These are phyloP conservation scores for Tribolium madens DNA, from an alignment of 1,140 invertebrate species.

Conservation along the genomic window DNA sequence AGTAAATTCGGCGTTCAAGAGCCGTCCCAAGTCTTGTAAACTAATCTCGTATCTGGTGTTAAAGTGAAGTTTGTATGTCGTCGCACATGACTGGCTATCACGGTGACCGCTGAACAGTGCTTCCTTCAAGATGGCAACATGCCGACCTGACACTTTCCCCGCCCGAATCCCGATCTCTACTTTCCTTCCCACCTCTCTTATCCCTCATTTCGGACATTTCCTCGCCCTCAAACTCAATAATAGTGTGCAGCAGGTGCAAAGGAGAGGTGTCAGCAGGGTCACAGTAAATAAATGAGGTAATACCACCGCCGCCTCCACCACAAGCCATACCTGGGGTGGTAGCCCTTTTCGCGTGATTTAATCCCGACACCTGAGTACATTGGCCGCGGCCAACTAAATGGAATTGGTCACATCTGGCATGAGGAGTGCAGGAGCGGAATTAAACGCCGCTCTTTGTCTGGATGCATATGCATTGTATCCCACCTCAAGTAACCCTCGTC, in stretches of 20 bases:
- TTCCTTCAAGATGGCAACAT: conserved; percentile 46
- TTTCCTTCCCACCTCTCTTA: neutral
- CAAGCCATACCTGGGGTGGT: conserved; percentile 53
- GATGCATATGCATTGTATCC: conserved; percentile 64
- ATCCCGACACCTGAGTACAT: conserved; percentile 66
- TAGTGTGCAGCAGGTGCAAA: conserved; percentile 67
- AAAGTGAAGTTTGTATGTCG: conserved; percentile 34
- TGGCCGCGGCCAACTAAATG: conserved; percentile 62
- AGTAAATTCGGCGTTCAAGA: conserved; percentile 26
- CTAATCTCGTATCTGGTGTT: conserved; percentile 9
- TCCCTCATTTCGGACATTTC: conserved; percentile 46
- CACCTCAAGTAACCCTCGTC: conserved; percentile 65
- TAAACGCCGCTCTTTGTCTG: conserved; percentile 63
- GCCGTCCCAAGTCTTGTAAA: conserved; percentile 9
- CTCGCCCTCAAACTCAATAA: conserved; percentile 65
- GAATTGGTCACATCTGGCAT: conserved; percentile 63
- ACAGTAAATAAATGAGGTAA: conserved; percentile 68
- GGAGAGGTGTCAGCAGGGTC: conserved; percentile 67
- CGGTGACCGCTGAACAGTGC: conserved; percentile 40
- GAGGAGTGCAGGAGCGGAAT: conserved; percentile 58
- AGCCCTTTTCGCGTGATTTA: conserved; percentile 61
- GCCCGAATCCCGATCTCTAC: neutral
- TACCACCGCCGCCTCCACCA: conserved; percentile 65
- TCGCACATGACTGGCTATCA: conserved; percentile 43
- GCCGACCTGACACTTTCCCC: conserved; percentile 35